phyloP scores from a whole-genome alignment of 2,113 vertebrate genomes.

The Gadus macrocephalus region DNA sequence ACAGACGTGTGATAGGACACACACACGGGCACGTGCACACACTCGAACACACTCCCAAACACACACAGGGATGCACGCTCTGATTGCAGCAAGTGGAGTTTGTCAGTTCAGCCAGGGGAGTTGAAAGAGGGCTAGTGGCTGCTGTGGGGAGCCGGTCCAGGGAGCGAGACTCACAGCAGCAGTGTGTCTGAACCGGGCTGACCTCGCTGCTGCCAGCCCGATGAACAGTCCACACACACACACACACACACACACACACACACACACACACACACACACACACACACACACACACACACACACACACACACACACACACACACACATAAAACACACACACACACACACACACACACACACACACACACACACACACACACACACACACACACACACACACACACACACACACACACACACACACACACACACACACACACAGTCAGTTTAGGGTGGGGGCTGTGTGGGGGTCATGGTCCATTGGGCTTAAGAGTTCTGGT shows the following conservation, averaged over 20 bases:
- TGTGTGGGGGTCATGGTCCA: constrained; percentile 58
- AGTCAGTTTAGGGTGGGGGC: constrained; percentile 27
- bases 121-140: constrained; percentile 12
- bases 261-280: constrained; percentile 15
- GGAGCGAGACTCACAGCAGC: not conserved
- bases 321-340: no score
- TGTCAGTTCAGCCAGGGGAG: constrained; percentile 46
- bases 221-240: not conserved
- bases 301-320: constrained; percentile 21
- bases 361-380: not conserved
- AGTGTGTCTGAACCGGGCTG: not conserved
- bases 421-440: constrained; percentile 24
- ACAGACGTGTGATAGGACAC: constrained; percentile 47
- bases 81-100: constrained; percentile 68
- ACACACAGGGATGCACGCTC: constrained; percentile 57
- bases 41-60: constrained; percentile 32
- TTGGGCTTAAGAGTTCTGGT: constrained; percentile 58
- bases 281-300: not conserved
- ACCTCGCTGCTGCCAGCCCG: not conserved
- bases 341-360: no score
- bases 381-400: constrained; percentile 7
- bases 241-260: constrained; percentile 10
- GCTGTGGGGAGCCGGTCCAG: not conserved
- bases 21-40: constrained; percentile 15
- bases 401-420: constrained; percentile 11